Conservation (phyloP, 2,113 vertebrate species). For the Pionites leucogaster region DNA sequence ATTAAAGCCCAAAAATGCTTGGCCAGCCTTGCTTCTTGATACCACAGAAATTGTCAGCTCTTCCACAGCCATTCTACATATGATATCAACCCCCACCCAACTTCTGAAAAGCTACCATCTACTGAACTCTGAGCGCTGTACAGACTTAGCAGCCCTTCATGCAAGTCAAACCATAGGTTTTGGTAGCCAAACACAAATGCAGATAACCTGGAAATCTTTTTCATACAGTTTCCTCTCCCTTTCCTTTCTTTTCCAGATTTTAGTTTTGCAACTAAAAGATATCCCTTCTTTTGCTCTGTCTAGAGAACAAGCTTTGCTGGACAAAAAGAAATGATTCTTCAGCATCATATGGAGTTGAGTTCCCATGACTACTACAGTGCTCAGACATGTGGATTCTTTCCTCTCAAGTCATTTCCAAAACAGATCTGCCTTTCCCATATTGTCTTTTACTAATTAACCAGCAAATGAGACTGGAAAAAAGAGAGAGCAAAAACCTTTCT, state of each 20-base stretch:
- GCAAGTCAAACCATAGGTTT: not conserved
- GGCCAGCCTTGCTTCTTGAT: not conserved
- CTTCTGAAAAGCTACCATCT: not conserved
- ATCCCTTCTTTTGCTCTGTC: not conserved
- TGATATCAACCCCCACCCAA: rapidly evolving
- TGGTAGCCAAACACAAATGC: not conserved
- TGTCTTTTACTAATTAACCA: not conserved
- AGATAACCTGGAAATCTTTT: not conserved
- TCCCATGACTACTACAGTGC: not conserved
- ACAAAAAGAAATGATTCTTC: not conserved
- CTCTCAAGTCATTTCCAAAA: not conserved
- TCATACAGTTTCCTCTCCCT: not conserved
- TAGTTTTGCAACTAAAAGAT: not conserved
- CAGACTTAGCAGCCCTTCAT: not conserved
- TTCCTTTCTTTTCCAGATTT: not conserved
- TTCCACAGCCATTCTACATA: not conserved
- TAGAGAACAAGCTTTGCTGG: not conserved
- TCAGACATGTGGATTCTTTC: not conserved
- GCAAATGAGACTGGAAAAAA: not conserved
- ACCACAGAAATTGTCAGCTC: not conserved
- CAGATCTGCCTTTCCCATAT: not conserved
- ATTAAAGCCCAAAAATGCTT: not conserved
- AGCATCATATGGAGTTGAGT: not conserved
- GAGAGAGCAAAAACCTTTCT: not conserved
- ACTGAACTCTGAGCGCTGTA: not conserved